Evolutionary conservation across 2,888 invertebrate genomes (phyloP).

Genomic region (Drosophila tanythrix): DNA sequence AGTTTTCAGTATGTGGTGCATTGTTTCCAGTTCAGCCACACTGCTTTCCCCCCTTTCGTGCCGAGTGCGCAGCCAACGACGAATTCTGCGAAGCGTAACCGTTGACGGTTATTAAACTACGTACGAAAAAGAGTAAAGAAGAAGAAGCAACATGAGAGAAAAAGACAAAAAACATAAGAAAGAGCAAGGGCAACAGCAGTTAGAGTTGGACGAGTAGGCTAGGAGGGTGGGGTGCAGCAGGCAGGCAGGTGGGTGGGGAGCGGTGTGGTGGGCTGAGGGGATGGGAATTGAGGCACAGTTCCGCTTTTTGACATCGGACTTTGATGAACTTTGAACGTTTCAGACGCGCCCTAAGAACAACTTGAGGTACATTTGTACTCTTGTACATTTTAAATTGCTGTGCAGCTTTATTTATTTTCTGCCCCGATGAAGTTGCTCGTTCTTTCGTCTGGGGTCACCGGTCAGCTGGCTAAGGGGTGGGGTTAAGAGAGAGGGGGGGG

Average conservation of each 20-base stretch:
- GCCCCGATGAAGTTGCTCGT: slow-evolving; percentile 66
- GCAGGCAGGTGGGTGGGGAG: background rate
- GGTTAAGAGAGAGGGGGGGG: background rate
- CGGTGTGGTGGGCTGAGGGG: background rate
- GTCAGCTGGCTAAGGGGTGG: slow-evolving; percentile 1
- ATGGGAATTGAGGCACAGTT: slow-evolving; percentile 75
- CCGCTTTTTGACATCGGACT: slow-evolving; percentile 62
- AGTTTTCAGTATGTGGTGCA: slow-evolving; percentile 13
- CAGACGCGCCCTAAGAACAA: slow-evolving; percentile 56
- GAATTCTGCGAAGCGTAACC: slow-evolving; percentile 73
- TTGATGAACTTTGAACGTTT: slow-evolving; percentile 57
- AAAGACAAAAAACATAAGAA: slow-evolving; percentile 3
- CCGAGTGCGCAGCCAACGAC: slow-evolving; percentile 42
- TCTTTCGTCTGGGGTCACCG: slow-evolving; percentile 58
- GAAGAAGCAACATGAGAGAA: slow-evolving; percentile 8
- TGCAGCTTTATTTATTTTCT: slow-evolving; percentile 48
- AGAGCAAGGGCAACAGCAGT: slow-evolving; percentile 34
- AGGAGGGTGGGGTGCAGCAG: slow-evolving; percentile 2
- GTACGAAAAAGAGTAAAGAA: slow-evolving; percentile 35
- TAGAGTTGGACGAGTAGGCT: background rate
- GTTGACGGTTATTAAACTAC: slow-evolving; percentile 80
- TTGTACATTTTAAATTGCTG: slow-evolving; percentile 49
- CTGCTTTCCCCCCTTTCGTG: background rate
- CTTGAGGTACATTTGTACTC: slow-evolving; percentile 57
- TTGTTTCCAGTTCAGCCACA: slow-evolving; percentile 1